A percentile compares a stretch with the other conserved stretches of the same genome.
Evolutionary conservation across 2,113 vertebrate species (phyloP).

Genomic region (Bos taurus): DNA sequence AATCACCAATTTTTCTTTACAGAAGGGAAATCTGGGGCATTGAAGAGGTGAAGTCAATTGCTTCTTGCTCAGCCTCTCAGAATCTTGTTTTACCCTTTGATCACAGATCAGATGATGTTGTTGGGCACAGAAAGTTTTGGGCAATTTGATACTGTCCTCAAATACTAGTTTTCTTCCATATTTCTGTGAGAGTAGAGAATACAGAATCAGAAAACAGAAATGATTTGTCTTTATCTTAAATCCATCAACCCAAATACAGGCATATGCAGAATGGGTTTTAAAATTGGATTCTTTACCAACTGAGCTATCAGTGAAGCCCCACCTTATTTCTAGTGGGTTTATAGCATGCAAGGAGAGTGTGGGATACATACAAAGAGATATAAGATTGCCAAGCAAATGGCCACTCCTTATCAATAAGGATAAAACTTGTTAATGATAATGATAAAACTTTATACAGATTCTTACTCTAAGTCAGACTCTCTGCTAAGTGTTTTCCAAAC

Average conservation of each 20-base stretch:
- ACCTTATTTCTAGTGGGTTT: not conserved
- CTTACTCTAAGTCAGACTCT: not conserved
- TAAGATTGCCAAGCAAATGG: not conserved
- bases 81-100: not conserved
- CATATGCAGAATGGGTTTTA: not conserved
- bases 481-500: not conserved
- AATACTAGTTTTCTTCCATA: not conserved
- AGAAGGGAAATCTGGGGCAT: not conserved
- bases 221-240: not conserved
- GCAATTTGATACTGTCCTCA: not conserved
- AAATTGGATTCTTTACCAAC: not conserved
- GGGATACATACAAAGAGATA: not conserved
- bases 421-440: not conserved
- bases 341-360: not conserved
- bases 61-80: not conserved
- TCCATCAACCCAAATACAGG: not conserved
- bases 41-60: not conserved
- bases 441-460: not conserved
- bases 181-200: not conserved
- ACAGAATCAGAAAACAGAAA: not conserved
- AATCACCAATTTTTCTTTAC: not conserved
- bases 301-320: not conserved
- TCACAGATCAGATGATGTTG: not conserved
- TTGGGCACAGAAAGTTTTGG: not conserved
- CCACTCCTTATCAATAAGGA: not conserved